Percentiles rank a stretch among this genome's conserved stretches.
Evolutionary conservation across 1,140 invertebrate species (phyloP).

Genomic region (Mylabris phalerata): DNA sequence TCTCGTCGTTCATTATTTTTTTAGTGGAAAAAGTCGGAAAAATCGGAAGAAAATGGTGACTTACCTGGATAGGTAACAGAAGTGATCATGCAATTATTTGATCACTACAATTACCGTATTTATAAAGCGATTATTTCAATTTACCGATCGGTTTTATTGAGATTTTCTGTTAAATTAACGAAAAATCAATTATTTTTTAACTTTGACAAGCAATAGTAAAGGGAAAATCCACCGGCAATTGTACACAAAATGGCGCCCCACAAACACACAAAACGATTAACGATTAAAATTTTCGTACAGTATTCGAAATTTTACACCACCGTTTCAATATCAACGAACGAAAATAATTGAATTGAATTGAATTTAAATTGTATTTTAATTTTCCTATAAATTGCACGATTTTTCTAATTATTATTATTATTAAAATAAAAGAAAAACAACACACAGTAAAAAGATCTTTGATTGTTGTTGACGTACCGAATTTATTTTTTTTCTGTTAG

Average conservation of each 20-base stretch:
- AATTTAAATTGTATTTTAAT: too few species aligned
- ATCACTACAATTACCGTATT: too few species aligned
- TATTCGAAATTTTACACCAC: slow-evolving; percentile 9
- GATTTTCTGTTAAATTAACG: slow-evolving; percentile 1
- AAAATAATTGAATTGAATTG: not conserved
- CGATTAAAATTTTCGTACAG: slow-evolving; percentile 33
- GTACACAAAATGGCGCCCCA: slow-evolving; percentile 40
- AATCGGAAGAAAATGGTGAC: too few species aligned
- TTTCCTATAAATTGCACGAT: too few species aligned
- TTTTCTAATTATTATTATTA: slow-evolving; percentile 9
- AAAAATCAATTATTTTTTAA: slow-evolving; percentile 2
- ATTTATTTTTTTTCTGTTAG: slow-evolving; percentile 30
- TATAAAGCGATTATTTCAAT: too few species aligned
- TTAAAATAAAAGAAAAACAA: slow-evolving; percentile 19
- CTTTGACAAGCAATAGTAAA: slow-evolving; percentile 18
- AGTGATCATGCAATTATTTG: too few species aligned
- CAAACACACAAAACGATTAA: slow-evolving; percentile 24
- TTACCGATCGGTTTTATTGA: too few species aligned
- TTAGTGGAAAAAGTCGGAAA: too few species aligned
- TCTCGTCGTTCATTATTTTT: too few species aligned
- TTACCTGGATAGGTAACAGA: too few species aligned
- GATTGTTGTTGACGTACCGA: slow-evolving; percentile 37
- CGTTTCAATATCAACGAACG: slow-evolving; percentile 2
- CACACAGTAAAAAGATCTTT: slow-evolving; percentile 32
- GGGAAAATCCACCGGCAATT: slow-evolving; percentile 37